These are phyloP conservation scores for Machaerirhynchus nigripectus DNA, from an alignment of 2,113 vertebrate genomes.

Conservation along the genomic window DNA sequence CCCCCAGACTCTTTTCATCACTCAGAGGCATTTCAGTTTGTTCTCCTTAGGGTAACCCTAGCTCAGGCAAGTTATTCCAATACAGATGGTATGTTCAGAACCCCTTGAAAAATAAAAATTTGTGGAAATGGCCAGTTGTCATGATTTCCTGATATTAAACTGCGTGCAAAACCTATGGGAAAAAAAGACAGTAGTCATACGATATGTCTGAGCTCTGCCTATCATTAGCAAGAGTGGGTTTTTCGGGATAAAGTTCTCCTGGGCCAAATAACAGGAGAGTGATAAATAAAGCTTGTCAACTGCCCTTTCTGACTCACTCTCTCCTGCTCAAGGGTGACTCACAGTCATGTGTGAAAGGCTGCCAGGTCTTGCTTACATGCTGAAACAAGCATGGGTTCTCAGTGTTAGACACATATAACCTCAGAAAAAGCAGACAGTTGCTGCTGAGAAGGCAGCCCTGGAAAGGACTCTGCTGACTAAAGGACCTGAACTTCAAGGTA, in stretches of 20 bases:
- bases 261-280: slow-evolving; percentile 41
- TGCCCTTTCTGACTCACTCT: slow-evolving; percentile 65
- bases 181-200: neutral
- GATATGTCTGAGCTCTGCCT: neutral
- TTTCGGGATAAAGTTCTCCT: slow-evolving; percentile 31
- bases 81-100: neutral
- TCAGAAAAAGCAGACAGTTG: neutral
- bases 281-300: slow-evolving; percentile 54
- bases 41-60: neutral
- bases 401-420: neutral
- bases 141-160: neutral
- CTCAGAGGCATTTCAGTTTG: neutral
- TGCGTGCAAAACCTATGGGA: neutral
- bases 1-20: neutral
- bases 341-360: slow-evolving; percentile 41
- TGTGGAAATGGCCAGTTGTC: neutral
- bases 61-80: neutral
- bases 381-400: slow-evolving; percentile 39
- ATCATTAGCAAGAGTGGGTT: slow-evolving; percentile 44
- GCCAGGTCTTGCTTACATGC: slow-evolving; percentile 45
- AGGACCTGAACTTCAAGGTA: slow-evolving; percentile 27
- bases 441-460: neutral
- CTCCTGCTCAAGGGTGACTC: slow-evolving; percentile 57
- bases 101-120: neutral
- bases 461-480: slow-evolving; percentile 49